Evolutionary conservation across 2,888 invertebrate genomes (phyloP).

Genomic region (Thereva nobilitata): DNA sequence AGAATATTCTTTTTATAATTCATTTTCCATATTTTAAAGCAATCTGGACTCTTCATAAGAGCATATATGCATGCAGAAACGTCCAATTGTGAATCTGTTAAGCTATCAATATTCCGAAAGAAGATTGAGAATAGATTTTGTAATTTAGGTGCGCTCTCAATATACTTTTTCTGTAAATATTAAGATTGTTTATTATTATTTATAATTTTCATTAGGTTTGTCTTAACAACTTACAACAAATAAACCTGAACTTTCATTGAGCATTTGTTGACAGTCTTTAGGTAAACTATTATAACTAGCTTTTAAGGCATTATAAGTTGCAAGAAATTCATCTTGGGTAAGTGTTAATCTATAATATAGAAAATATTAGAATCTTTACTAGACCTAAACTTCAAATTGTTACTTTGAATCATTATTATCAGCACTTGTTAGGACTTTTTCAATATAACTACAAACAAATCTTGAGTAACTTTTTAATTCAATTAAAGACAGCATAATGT

Average conservation of each 20-base stretch:
- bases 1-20: constrained; percentile 54
- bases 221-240: constrained; percentile 49
- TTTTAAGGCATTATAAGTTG: constrained; percentile 49
- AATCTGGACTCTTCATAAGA: constrained; percentile 50
- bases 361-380: not conserved
- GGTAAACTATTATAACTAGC: constrained; percentile 46
- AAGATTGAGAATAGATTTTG: constrained; percentile 52
- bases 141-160: constrained; percentile 49
- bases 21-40: constrained; percentile 55
- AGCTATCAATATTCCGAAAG: constrained; percentile 48
- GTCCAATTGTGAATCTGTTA: constrained; percentile 46
- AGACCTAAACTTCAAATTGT: not conserved
- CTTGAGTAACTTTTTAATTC: constrained; percentile 72
- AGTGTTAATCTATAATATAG: constrained; percentile 42
- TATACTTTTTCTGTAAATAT: constrained; percentile 49
- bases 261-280: constrained; percentile 50
- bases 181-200: not conserved
- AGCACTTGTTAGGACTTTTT: constrained; percentile 48
- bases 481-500: constrained; percentile 72
- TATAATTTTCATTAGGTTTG: not conserved
- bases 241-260: constrained; percentile 49
- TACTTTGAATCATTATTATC: constrained; percentile 13
- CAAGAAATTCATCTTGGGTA: constrained; percentile 51
- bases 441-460: constrained; percentile 67
- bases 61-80: constrained; percentile 52